Conservation (phyloP, 2,113 vertebrate species). For the Bos indicus region DNA sequence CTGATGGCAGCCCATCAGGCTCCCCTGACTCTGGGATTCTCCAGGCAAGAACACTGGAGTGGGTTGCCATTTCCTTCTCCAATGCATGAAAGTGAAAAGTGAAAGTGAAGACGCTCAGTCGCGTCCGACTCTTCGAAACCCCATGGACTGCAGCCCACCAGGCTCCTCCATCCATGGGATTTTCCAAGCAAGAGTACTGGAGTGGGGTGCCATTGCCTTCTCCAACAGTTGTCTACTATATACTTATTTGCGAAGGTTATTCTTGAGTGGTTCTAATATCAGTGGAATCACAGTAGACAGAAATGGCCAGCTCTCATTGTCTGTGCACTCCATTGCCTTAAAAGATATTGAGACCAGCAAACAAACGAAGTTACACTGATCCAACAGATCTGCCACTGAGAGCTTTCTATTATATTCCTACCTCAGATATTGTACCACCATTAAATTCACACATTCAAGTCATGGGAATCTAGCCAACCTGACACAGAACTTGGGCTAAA, state of each 20-base stretch:
- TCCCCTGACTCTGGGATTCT: too few species aligned
- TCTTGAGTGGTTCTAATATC: constrained; percentile 71
- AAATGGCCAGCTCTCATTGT: constrained; percentile 54
- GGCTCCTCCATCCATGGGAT: too few species aligned
- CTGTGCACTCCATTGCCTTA: constrained; percentile 69
- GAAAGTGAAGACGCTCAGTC: too few species aligned
- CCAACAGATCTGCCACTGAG: constrained; percentile 74
- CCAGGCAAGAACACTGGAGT: too few species aligned
- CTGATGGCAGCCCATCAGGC: too few species aligned
- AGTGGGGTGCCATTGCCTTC: too few species aligned
- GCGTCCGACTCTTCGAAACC: too few species aligned
- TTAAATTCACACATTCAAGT: constrained; percentile 75
- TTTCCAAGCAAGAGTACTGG: too few species aligned
- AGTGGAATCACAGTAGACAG: constrained; percentile 39
- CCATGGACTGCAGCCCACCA: too few species aligned
- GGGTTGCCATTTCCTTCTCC: too few species aligned
- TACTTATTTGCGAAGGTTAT: constrained; percentile 47
- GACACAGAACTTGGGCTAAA: constrained; percentile 75
- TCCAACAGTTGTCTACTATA: constrained; percentile 18
- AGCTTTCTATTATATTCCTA: constrained; percentile 73
- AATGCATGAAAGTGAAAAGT: too few species aligned
- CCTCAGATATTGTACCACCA: constrained; percentile 61
- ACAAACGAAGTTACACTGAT: constrained; percentile 78
- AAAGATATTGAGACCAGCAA: constrained; percentile 76
- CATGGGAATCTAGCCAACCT: constrained; percentile 73